Base-by-base conservation (phyloP, 2,888 invertebrate species). In the Lutraria lutraria region DNA sequence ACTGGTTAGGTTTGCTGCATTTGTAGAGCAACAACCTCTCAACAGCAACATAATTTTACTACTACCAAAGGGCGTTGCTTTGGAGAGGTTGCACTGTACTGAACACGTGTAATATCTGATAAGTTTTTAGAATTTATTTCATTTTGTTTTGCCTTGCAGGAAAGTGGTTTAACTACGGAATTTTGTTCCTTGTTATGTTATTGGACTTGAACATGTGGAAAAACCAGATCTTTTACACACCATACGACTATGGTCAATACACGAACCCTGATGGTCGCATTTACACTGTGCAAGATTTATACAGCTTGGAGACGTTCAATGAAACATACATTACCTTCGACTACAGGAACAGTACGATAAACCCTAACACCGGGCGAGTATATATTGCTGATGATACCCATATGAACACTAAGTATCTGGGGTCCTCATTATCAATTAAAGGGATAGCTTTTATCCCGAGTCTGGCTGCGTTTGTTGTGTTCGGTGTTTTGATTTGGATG, bases 101-200 rank as follows among this genome's bases (percentile, higher is more conserved):
- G n/a, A 43, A 43, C 8, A 43, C 8, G 8, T 43, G 43, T 43
- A 4, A 43, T 4, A 4, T 43, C 43, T 43, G 43, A 43, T n/a
- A n/a, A 43, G 43, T 43, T 43, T 43, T 43, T 43, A 43, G 8
- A 43, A 43, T 4, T 4, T 43, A 43, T 43, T 43, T 43, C 8
- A 8, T 43, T 43, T 43, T 43, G 43, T 43, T 43, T 43, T 43
- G 43, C 83, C 56, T 95, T 95, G 0, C 95, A 97, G 97, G 97
- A n/a, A 97, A 97, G 95, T 97, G 97, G 97, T 97, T 97, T 94
- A 97, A 97, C 94, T 97, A 97, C 93, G 97, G 97, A 53, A 97
- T 97, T 85, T 96, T 97, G 87, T 97, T 97, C 90, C 93, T 97
- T 88, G 97, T 97, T 29, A 97, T 97, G 96, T 95, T 97, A 84